These are phyloP conservation scores for Mechanitis mazaeus DNA, from an alignment of 2,888 invertebrate genomes.

Conservation along the genomic window DNA sequence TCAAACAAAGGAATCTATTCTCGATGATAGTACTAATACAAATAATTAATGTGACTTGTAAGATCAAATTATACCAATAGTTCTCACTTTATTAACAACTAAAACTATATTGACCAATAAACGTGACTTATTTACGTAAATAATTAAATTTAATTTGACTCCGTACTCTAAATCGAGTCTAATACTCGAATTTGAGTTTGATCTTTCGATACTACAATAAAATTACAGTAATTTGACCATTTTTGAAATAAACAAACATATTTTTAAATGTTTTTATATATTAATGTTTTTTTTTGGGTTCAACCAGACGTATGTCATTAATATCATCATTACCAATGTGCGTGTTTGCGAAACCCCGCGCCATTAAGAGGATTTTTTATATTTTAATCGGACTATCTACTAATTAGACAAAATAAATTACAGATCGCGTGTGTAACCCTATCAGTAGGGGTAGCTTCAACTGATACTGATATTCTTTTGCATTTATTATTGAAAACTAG, in stretches of 20 bases:
- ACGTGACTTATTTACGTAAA: conserved; percentile 15
- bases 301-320: neutral
- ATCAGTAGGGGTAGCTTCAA: conserved; percentile 4
- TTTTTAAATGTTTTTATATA: too few relatives aligned
- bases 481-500: too few relatives aligned
- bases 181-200: too few relatives aligned
- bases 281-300: too few relatives aligned
- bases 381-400: conserved; percentile 23
- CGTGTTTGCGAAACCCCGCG: conserved; percentile 24
- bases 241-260: too few relatives aligned
- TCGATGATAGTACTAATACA: conserved; percentile 18
- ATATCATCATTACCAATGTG: conserved; percentile 16
- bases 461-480: too few relatives aligned
- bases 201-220: neutral
- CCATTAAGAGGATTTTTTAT: conserved; percentile 23
- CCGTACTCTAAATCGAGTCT: too few relatives aligned
- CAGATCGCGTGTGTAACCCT: conserved; percentile 17
- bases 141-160: conserved; percentile 5
- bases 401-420: conserved; percentile 23
- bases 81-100: conserved; percentile 1
- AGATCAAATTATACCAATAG: conserved; percentile 19
- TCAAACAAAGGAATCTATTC: conserved; percentile 28
- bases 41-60: conserved; percentile 8
- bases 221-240: neutral
- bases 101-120: conserved; percentile 12